phyloP scores from a whole-genome alignment of 2,797 vertebrate genomes.

The Tragopan temminckii region DNA sequence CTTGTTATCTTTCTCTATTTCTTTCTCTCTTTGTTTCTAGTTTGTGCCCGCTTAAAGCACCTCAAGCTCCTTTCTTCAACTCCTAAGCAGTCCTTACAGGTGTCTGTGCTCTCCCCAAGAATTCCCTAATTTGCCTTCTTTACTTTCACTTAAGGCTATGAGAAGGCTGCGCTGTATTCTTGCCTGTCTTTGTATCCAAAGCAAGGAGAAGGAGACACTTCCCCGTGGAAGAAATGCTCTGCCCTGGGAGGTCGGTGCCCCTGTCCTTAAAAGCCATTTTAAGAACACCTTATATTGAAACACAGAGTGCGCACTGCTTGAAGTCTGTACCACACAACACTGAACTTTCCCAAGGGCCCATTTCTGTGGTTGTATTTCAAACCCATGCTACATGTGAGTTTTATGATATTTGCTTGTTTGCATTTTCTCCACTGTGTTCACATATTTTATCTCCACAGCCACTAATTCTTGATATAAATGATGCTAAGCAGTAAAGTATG shows the following conservation, averaged over 20 bases:
- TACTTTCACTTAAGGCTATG: rapidly evolving
- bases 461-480: conserved; percentile 76
- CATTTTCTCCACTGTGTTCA: conserved; percentile 67
- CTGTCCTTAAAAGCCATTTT: background rate
- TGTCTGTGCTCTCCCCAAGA: background rate
- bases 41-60: background rate
- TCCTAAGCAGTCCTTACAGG: background rate
- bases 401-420: conserved; percentile 71
- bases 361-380: conserved; percentile 39
- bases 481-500: conserved; percentile 77
- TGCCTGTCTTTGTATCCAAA: background rate
- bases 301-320: background rate
- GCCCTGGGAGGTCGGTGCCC: background rate
- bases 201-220: background rate
- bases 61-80: background rate
- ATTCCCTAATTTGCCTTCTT: background rate
- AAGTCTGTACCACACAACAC: background rate
- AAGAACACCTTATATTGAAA: background rate
- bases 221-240: background rate
- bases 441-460: conserved; percentile 64
- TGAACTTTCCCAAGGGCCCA: conserved; percentile 8
- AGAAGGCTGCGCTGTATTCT: background rate
- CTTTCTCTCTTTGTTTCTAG: conserved; percentile 5
- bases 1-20: background rate
- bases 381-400: background rate